phyloP scores from a whole-genome alignment of 2,797 vertebrate genomes.

The Perodicticus potto region DNA sequence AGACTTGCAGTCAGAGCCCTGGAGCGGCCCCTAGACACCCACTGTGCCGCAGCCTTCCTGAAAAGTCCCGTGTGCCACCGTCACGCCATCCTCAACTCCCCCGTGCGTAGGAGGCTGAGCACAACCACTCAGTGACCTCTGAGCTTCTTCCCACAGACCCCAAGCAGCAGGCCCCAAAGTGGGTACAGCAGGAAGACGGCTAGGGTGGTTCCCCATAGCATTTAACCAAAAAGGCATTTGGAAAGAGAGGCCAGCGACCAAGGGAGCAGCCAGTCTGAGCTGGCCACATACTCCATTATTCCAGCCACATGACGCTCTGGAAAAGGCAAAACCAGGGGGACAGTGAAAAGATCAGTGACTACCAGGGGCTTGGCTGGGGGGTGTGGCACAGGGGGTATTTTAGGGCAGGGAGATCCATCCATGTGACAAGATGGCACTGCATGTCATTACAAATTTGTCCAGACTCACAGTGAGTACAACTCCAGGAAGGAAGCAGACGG shows the following conservation, averaged over 20 bases:
- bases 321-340: background rate
- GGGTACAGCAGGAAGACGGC: background rate
- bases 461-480: accelerated
- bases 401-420: background rate
- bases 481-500: background rate
- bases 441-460: background rate
- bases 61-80: too few species aligned
- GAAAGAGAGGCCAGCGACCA: background rate
- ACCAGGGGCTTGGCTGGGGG: too few species aligned
- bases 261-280: background rate
- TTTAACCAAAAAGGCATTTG: background rate
- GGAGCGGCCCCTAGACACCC: too few species aligned
- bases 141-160: background rate
- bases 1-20: background rate
- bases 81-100: background rate
- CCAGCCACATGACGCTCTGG: background rate
- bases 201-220: too few species aligned
- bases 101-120: background rate
- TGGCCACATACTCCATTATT: background rate
- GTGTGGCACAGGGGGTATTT: background rate
- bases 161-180: too few species aligned
- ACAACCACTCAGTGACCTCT: background rate
- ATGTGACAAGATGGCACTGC: accelerated
- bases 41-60: too few species aligned
- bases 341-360: background rate